These are phyloP conservation scores for Perccottus glenii DNA, from an alignment of 2,113 vertebrate species.

Conservation along the genomic window DNA sequence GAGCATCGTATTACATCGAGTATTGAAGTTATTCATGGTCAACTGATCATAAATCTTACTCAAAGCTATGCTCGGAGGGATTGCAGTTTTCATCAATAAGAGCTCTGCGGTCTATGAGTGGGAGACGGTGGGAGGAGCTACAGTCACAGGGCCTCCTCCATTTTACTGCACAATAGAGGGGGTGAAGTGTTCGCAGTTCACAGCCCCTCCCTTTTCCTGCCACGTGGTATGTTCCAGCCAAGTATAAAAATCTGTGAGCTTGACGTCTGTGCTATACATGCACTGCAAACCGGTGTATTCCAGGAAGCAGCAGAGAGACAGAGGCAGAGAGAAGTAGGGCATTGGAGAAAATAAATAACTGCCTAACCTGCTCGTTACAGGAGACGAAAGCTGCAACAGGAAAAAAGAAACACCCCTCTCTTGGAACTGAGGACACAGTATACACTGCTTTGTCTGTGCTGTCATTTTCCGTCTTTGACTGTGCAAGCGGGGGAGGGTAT, in stretches of 20 bases:
- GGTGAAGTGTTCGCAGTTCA: slow-evolving; percentile 44
- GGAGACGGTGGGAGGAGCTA: slow-evolving; percentile 50
- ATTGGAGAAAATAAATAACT: slow-evolving; percentile 25
- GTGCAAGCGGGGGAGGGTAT: slow-evolving; percentile 65
- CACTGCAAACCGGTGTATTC: slow-evolving; percentile 51
- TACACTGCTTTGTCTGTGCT: slow-evolving; percentile 41
- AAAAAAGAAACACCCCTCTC: slow-evolving; percentile 27
- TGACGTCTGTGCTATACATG: slow-evolving; percentile 52
- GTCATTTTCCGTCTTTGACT: slow-evolving; percentile 56
- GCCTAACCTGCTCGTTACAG: slow-evolving; percentile 21
- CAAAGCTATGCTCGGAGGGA: slow-evolving; percentile 1
- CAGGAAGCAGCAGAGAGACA: slow-evolving; percentile 67
- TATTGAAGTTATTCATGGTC: too few species aligned
- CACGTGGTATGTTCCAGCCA: slow-evolving; percentile 71
- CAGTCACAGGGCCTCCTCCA: slow-evolving; percentile 45
- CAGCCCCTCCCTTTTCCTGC: slow-evolving; percentile 42
- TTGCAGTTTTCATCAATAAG: slow-evolving; percentile 36
- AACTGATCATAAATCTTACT: neutral
- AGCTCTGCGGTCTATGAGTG: slow-evolving; percentile 6
- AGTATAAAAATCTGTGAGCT: slow-evolving; percentile 76
- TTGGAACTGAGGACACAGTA: slow-evolving; percentile 25
- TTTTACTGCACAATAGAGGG: slow-evolving; percentile 58
- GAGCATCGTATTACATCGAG: too few species aligned
- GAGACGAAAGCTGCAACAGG: slow-evolving; percentile 20
- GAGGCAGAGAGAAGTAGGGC: slow-evolving; percentile 21